Base-by-base conservation (phyloP, 1,140 invertebrate genomes). In the Lasioglossum baleicum region DNA sequence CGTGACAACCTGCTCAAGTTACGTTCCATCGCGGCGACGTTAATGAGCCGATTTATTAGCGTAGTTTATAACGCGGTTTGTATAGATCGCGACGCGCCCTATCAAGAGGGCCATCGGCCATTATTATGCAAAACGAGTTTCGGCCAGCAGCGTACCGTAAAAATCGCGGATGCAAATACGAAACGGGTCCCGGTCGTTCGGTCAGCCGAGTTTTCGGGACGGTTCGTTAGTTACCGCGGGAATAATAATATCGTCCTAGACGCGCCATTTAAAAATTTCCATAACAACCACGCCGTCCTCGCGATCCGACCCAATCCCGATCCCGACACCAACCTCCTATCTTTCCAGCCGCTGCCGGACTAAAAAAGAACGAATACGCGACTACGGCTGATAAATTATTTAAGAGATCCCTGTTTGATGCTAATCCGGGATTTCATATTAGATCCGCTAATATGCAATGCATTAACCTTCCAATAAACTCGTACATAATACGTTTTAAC, bases 1-100 rank as follows among this genome's bases (percentile, higher is more conserved):
- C 77, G 83, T 65, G 72, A 72, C 58, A 79, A 70, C 67, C 64
- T 51, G 72, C 60, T 75, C 61, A 53, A 69, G 26, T 53, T 61
- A 74, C 70, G 42, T 75, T 82, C 60, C 42, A 63, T 56, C 53
- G 68, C 72, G 61, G 65, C 63, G 67, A 82, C 83, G 71, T 65
- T 85, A 86, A 86, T 82, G 71, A 86, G 71, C 15, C 83, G 67
- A 86, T 85, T 86, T 86, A 86, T 85, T 82, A 78, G 63, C 75
- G 66, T 75, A 68, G 75, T 80, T 72, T 75, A 60, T 44, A 75
- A 22, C 51, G 31, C 60, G 63, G 48, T 35, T 65, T 64, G 22
- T 56, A 61, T 61, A 31, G 75, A 81, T 85, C 20, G 56, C 35
- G 69, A 73, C 40, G 7, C 48, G 26, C 67, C 60, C 53, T 40